Conservation (phyloP, 2,797 vertebrate genomes). For the Luscinia luscinia region DNA sequence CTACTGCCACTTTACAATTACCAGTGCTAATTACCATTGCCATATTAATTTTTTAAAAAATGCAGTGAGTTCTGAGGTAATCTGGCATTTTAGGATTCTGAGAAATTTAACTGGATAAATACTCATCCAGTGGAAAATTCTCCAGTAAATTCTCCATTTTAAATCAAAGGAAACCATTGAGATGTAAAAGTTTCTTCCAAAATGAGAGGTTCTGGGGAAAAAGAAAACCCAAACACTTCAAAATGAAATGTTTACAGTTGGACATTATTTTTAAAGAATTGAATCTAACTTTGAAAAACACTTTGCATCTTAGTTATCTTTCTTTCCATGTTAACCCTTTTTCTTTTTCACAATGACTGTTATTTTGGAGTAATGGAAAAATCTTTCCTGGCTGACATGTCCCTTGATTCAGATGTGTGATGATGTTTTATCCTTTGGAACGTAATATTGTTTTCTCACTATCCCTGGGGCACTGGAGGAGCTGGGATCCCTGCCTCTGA, state of each 20-base stretch:
- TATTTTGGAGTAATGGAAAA: neutral
- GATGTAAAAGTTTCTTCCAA: neutral
- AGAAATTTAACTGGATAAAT: neutral
- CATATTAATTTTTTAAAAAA: neutral
- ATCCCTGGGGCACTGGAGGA: accelerated
- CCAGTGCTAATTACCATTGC: neutral
- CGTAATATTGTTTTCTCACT: neutral
- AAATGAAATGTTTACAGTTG: neutral
- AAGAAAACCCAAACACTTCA: accelerated
- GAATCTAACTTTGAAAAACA: neutral
- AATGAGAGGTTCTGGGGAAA: neutral
- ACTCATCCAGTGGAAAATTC: neutral
- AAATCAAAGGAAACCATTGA: neutral
- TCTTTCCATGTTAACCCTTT: neutral
- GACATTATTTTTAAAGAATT: neutral
- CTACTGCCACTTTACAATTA: neutral
- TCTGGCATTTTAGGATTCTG: neutral
- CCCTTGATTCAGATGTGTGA: neutral
- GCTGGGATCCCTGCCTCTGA: neutral
- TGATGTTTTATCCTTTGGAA: neutral
- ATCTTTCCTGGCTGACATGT: neutral
- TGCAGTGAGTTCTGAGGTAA: neutral
- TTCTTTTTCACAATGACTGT: neutral
- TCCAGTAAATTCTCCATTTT: neutral
- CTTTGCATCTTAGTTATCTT: neutral